These are phyloP conservation scores for Troglohyphantes excavatus DNA, from an alignment of 2,888 invertebrate genomes.

Conservation along the genomic window DNA sequence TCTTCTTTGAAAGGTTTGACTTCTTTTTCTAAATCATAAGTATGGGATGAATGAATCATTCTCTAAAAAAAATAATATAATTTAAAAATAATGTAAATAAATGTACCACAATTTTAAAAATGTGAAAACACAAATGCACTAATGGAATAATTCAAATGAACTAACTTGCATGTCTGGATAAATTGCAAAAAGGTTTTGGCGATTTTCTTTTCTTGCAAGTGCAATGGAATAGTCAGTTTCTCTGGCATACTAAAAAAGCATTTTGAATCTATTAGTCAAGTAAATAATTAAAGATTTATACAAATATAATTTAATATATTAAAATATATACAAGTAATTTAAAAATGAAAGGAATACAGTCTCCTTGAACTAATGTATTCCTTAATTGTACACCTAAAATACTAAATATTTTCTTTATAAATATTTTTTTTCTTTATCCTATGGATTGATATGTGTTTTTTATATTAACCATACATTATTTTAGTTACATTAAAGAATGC, in stretches of 20 bases:
- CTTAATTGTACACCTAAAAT: no score
- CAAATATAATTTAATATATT: no score
- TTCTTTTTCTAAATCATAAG: conserved; percentile 81
- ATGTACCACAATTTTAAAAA: not conserved
- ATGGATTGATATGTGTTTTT: no score
- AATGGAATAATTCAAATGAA: not conserved
- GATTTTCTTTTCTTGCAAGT: conserved; percentile 89
- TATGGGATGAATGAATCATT: conserved; percentile 53
- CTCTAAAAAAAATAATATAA: conserved; percentile 33
- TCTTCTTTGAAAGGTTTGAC: conserved; percentile 87
- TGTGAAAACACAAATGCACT: not conserved
- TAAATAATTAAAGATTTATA: no score
- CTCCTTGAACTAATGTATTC: no score
- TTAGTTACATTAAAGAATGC: no score
- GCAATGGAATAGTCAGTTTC: conserved; percentile 95
- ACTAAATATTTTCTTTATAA: no score
- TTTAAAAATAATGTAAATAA: conserved; percentile 4
- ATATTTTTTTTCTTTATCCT: no score
- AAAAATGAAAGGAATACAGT: no score
- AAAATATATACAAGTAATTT: no score
- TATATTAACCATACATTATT: no score
- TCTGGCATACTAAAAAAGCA: conserved; percentile 87
- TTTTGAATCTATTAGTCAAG: no score
- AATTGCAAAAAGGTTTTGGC: conserved; percentile 90
- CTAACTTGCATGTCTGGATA: conserved; percentile 85